Evolutionary conservation across 2,888 invertebrate species (phyloP).

Genomic region (Drosophila longiperda): DNA sequence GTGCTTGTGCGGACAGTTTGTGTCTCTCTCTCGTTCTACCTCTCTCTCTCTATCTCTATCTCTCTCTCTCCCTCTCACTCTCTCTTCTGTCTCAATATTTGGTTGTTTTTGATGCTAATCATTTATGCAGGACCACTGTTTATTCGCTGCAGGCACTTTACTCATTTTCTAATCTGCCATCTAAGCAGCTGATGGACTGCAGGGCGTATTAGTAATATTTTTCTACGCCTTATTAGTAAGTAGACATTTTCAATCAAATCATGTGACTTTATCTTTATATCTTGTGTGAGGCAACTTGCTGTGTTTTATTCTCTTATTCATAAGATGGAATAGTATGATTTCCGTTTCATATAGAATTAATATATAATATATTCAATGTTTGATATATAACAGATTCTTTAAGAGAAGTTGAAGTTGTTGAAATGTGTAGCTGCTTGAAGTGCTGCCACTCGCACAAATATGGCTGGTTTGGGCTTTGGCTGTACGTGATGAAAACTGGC

Average conservation of each 20-base stretch:
- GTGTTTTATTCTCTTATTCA: background rate
- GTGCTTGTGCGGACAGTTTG: conserved; percentile 35
- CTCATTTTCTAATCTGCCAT: conserved; percentile 22
- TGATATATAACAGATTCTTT: background rate
- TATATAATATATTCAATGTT: background rate
- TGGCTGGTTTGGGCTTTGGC: conserved; percentile 10
- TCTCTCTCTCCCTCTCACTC: background rate
- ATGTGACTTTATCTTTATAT: background rate
- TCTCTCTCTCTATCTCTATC: background rate
- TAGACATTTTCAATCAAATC: background rate
- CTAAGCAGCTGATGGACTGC: conserved; percentile 26
- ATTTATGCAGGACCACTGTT: conserved; percentile 31
- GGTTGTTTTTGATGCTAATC: conserved; percentile 37
- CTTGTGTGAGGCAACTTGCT: background rate
- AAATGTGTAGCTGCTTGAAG: background rate
- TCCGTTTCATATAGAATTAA: background rate
- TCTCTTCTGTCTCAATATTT: background rate
- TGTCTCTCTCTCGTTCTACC: background rate
- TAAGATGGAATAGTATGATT: background rate
- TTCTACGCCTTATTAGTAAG: background rate
- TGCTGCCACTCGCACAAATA: background rate
- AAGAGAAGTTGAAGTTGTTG: background rate
- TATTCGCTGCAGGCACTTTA: conserved; percentile 28
- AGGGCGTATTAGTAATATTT: conserved; percentile 37
- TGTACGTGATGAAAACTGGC: conserved; percentile 66